phyloP scores from a whole-genome alignment of 2,797 vertebrate species.

The Macropodus opercularis region DNA sequence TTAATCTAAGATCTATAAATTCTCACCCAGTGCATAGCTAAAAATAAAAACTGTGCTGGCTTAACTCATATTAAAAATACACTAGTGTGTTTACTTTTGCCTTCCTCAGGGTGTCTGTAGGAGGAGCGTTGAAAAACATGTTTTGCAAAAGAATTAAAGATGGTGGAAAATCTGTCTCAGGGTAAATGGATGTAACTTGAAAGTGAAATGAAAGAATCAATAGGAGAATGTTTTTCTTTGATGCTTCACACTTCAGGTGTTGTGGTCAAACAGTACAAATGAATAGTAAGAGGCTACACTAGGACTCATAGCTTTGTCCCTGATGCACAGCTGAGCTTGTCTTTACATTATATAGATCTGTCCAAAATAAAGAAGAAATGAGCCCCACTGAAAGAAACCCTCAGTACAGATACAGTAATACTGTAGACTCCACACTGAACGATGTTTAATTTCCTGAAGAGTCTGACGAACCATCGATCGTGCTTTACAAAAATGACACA shows the following conservation, averaged over 20 bases:
- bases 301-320: conserved; percentile 5
- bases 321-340: neutral
- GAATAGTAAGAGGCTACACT: neutral
- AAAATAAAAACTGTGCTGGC: neutral
- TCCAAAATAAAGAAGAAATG: conserved; percentile 28
- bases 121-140: conserved; percentile 4
- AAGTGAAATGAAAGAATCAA: conserved; percentile 15
- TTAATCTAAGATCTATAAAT: neutral
- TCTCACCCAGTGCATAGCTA: neutral
- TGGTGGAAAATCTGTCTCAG: conserved; percentile 3
- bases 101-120: neutral
- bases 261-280: conserved; percentile 5
- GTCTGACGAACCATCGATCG: conserved; percentile 45
- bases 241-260: conserved; percentile 10
- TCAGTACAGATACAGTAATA: conserved; percentile 6
- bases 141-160: neutral
- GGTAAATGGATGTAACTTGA: conserved; percentile 27
- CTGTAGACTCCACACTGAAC: conserved; percentile 21
- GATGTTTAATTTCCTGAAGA: conserved; percentile 45
- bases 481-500: conserved; percentile 20
- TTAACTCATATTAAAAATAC: conserved; percentile 1
- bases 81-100: neutral
- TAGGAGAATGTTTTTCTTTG: conserved; percentile 1
- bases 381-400: conserved; percentile 11
- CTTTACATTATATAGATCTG: conserved; percentile 20